These are phyloP conservation scores for Candoia aspera DNA, from an alignment of 2,113 vertebrate genomes.

Conservation along the genomic window DNA sequence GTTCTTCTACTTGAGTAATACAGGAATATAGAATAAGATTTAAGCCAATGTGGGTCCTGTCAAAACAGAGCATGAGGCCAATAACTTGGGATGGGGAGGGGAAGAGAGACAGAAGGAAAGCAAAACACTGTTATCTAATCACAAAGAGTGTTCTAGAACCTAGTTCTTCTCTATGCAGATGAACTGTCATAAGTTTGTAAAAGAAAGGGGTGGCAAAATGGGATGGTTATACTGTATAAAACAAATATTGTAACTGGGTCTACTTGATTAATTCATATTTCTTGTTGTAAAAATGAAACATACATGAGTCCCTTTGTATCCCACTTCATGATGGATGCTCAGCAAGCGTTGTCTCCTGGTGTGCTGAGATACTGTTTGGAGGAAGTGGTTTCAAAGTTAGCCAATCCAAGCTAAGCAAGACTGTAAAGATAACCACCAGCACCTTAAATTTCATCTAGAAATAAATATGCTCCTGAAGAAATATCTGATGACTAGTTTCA, in stretches of 20 bases:
- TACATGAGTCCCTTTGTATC: too few relatives aligned
- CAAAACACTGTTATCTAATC: neutral
- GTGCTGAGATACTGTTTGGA: neutral
- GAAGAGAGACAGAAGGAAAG: neutral
- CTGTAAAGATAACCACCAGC: neutral
- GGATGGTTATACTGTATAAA: too few relatives aligned
- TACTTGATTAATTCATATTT: too few relatives aligned
- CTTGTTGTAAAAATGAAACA: too few relatives aligned
- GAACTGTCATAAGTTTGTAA: too few relatives aligned
- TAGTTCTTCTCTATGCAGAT: neutral
- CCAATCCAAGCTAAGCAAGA: neutral
- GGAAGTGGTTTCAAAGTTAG: neutral
- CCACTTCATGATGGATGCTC: neutral
- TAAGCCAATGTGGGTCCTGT: neutral
- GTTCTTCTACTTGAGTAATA: neutral
- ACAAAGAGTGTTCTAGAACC: neutral
- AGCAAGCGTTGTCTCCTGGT: neutral
- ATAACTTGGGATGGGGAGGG: neutral
- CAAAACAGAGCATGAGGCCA: neutral
- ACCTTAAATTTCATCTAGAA: neutral
- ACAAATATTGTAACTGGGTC: too few relatives aligned
- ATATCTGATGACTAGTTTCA: neutral
- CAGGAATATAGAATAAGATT: neutral
- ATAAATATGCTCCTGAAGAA: neutral
- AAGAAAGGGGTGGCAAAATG: neutral